phyloP scores from a whole-genome alignment of 2,797 vertebrate species.

The Dipus sagitta region DNA sequence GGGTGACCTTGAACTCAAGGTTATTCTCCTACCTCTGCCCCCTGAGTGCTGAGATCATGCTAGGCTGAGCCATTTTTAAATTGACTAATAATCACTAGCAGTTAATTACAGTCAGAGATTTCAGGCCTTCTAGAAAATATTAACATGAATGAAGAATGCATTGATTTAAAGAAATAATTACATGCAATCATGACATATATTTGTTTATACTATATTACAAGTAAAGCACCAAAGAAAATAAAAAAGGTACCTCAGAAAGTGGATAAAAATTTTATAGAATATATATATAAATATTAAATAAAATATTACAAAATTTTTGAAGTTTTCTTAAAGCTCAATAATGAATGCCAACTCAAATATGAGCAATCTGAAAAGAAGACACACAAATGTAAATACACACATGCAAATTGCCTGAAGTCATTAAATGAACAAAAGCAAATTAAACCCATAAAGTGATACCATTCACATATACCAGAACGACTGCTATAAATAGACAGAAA shows the following conservation, averaged over 20 bases:
- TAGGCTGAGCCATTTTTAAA: background rate
- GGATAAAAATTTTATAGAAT: background rate
- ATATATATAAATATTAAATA: background rate
- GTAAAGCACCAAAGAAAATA: background rate
- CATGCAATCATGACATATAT: background rate
- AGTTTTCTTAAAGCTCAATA: background rate
- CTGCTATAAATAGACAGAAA: background rate
- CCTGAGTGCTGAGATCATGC: too few species aligned
- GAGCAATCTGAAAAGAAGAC: background rate
- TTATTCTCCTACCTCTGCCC: too few species aligned
- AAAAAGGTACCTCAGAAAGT: background rate
- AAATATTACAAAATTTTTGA: background rate
- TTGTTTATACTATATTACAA: background rate
- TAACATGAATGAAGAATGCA: background rate
- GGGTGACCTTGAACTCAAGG: too few species aligned
- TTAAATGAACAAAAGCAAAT: background rate
- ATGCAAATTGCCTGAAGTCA: background rate
- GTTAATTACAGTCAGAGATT: background rate
- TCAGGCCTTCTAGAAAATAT: background rate
- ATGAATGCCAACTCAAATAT: background rate
- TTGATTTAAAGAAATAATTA: conserved; percentile 16
- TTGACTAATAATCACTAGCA: background rate
- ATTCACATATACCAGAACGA: background rate
- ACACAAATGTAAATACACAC: background rate
- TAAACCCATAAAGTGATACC: background rate